Conservation (phyloP, 2,888 invertebrate species). For the Pseudoips prasinana region DNA sequence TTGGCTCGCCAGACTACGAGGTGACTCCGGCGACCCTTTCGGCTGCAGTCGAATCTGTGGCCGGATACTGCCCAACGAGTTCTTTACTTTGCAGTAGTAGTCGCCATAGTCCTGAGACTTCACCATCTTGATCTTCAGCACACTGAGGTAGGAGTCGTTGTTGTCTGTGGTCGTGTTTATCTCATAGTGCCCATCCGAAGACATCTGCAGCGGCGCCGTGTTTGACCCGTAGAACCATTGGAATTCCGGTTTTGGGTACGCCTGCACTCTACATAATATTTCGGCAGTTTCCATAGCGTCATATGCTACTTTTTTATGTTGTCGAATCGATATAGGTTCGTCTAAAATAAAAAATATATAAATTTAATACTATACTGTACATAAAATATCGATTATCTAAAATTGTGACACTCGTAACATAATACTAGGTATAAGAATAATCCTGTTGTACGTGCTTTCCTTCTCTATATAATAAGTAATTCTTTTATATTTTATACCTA, state of each 20-base stretch:
- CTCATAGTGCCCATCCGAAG: conserved; percentile 92
- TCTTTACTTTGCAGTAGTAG: conserved; percentile 93
- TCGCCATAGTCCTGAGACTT: conserved; percentile 94
- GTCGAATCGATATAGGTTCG: conserved; percentile 92
- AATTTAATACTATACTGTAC: conserved; percentile 1
- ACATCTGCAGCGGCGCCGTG: conserved; percentile 87
- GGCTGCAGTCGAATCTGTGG: conserved; percentile 91
- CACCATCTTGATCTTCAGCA: conserved; percentile 87
- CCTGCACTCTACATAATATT: conserved; percentile 93
- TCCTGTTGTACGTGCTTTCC: too few species aligned
- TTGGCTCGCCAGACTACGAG: conserved; percentile 86
- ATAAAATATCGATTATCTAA: too few species aligned
- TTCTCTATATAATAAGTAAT: too few species aligned
- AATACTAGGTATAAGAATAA: too few species aligned
- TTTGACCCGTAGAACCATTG: conserved; percentile 94
- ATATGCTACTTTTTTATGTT: conserved; percentile 94
- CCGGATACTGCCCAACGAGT: conserved; percentile 89
- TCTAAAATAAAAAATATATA: conserved; percentile 75
- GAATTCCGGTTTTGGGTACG: conserved; percentile 95
- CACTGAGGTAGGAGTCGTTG: conserved; percentile 92
- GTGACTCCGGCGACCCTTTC: conserved; percentile 93
- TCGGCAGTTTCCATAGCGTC: conserved; percentile 92
- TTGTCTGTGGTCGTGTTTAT: conserved; percentile 90
- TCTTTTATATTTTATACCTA: too few species aligned
- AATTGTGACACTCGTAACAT: too few species aligned